Evolutionary conservation across 2,888 invertebrate species (phyloP).

Genomic region (Lithosia quadra): DNA sequence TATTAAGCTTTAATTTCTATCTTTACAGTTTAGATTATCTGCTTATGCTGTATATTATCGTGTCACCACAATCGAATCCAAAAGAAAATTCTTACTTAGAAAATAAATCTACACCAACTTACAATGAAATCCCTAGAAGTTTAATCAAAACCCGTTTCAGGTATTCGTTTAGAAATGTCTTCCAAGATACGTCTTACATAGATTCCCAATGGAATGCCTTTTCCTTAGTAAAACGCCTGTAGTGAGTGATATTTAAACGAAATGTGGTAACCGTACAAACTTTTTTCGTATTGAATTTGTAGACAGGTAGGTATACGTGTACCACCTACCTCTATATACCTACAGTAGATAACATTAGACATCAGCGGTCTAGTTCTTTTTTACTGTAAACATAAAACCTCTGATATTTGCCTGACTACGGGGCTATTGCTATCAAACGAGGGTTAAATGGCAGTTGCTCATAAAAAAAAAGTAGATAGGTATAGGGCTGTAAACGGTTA

Average conservation of each 20-base stretch:
- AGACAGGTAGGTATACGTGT: neutral
- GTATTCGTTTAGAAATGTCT: neutral
- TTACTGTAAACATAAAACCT: conserved; percentile 2
- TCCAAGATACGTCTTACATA: neutral
- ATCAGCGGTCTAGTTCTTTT: neutral
- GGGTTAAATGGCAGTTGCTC: neutral
- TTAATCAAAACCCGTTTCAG: neutral
- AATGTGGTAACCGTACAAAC: neutral
- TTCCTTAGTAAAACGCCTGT: neutral
- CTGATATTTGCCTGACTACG: neutral
- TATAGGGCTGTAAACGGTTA: neutral
- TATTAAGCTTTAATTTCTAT: too few relatives aligned
- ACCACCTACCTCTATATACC: neutral
- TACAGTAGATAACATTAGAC: neutral
- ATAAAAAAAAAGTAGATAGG: too few relatives aligned
- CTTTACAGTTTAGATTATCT: too few relatives aligned
- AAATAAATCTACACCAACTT: neutral
- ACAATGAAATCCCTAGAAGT: neutral
- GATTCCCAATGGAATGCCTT: conserved; percentile 4
- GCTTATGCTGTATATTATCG: too few relatives aligned
- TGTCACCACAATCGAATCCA: neutral
- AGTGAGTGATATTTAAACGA: neutral
- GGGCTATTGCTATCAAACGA: neutral
- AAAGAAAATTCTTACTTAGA: neutral
- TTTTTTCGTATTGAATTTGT: neutral